phyloP scores from a whole-genome alignment of 2,113 vertebrate species.

The Cyphomyrus discorhynchus region DNA sequence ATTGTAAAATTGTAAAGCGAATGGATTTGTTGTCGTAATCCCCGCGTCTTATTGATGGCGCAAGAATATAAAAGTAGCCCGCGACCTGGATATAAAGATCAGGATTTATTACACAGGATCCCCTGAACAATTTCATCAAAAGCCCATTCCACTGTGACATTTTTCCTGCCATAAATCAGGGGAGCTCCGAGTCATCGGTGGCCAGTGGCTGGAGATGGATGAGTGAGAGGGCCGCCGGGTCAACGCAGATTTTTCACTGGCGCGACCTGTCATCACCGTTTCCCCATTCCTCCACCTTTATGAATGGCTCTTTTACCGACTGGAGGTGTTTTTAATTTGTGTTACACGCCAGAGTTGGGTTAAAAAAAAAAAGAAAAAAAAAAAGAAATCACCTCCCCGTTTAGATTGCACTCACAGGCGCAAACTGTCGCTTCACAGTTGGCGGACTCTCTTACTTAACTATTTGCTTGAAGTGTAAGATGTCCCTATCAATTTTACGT shows the following conservation, averaged over 20 bases:
- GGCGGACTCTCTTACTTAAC: neutral
- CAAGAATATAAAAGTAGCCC: slow-evolving; percentile 92
- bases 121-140: slow-evolving; percentile 99
- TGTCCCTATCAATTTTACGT: neutral
- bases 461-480: neutral
- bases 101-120: slow-evolving; percentile 98
- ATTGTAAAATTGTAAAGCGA: slow-evolving; percentile 65
- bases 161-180: slow-evolving; percentile 98
- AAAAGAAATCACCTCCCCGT: slow-evolving; percentile 34
- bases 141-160: slow-evolving; percentile 98
- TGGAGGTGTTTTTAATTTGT: slow-evolving; percentile 76
- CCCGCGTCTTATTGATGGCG: slow-evolving; percentile 89
- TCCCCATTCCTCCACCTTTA: slow-evolving; percentile 80
- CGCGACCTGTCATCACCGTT: slow-evolving; percentile 80
- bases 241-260: slow-evolving; percentile 87
- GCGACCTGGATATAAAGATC: slow-evolving; percentile 92
- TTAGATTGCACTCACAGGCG: slow-evolving; percentile 58
- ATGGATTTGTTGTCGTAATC: slow-evolving; percentile 88
- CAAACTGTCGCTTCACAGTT: slow-evolving; percentile 19
- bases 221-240: slow-evolving; percentile 85
- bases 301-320: slow-evolving; percentile 82
- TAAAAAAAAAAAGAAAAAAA: neutral
- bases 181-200: slow-evolving; percentile 86
- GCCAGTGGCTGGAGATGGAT: slow-evolving; percentile 98
- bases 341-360: slow-evolving; percentile 47